Base-by-base conservation (phyloP, 2,797 vertebrate species). In the Liparis tanakae region DNA sequence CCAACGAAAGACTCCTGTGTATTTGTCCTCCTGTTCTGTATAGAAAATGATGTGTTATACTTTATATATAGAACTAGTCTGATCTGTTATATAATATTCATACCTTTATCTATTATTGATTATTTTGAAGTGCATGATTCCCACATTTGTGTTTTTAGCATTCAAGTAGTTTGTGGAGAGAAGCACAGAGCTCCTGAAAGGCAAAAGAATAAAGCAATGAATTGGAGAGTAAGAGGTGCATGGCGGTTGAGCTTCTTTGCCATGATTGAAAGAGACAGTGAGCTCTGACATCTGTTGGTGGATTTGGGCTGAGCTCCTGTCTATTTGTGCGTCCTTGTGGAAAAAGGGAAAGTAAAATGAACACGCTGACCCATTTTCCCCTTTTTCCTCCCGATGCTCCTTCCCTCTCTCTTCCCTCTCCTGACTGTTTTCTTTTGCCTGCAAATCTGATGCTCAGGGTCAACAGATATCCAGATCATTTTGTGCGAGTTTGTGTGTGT, bases 241-340 rank as follows among this genome's bases (percentile, higher is more conserved):
- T 30, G 80, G 74, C 61, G 84, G 67, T 85, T 82, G 69, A 91
- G 87, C 74, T 61, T 85, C 80, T 79, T 82, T 62, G 60, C 72
- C 67, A 37, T 85, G 89, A 92, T 87, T 90, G 89, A 87, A 90
- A 88, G 75, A 88, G 87, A 85, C 83, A 87, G 85, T 59, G 78
- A 90, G 85, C 84, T 79, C 36, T 53, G 86, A 88, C 91, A 92
- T 93, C 91, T 93, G 92, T 89, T 87, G 85, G 75, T 87, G 88
- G 87, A 89, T 91, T 90, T 88, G 78, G 83, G 74, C 85, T 87
- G 86, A 89, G 86, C 87, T 89, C 68, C 67, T 79, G 78, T 89
- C 88, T 85, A 14, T 85, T 79, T 79, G 71, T 82, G 69, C 72
- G 18, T 81, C 85, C 63, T 78, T 76, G 84, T 87, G 84, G 85